phyloP scores from a whole-genome alignment of 2,113 vertebrate species.

The Lethenteron reissneri region DNA sequence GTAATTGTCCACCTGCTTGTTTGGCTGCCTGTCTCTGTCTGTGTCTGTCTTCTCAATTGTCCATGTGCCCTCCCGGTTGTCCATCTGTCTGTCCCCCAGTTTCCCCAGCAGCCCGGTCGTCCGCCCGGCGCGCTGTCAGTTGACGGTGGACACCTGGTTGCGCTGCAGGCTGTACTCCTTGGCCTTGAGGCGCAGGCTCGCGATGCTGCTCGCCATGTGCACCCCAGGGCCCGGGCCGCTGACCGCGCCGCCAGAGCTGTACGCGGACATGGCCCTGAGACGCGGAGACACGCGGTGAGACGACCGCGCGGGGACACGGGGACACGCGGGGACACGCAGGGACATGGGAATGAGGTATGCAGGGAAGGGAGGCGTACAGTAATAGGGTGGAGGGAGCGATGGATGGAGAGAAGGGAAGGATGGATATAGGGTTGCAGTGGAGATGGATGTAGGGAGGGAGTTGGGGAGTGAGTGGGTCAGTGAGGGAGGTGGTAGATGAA shows the following conservation, averaged over 20 bases:
- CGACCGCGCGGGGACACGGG: background rate
- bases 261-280: slow-evolving; percentile 78
- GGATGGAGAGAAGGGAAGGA: slow-evolving; percentile 18
- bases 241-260: slow-evolving; percentile 75
- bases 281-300: slow-evolving; percentile 11
- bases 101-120: too few species aligned
- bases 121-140: background rate
- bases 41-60: too few species aligned
- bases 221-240: slow-evolving; percentile 68
- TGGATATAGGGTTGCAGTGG: too few species aligned
- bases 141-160: slow-evolving; percentile 93
- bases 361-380: too few species aligned
- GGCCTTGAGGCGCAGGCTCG: slow-evolving; percentile 97
- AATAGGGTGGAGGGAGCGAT: slow-evolving; percentile 17
- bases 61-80: too few species aligned
- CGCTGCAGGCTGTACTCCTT: slow-evolving; percentile 98
- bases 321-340: background rate
- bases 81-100: too few species aligned
- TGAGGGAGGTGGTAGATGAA: too few species aligned
- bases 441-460: slow-evolving; percentile 1
- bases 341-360: too few species aligned
- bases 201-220: slow-evolving; percentile 99
- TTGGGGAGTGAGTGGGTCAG: slow-evolving; percentile 12
- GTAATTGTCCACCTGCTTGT: too few species aligned
- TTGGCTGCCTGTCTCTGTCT: too few species aligned